Evolutionary conservation across 2,113 vertebrate species (phyloP), one percentile per base, ranked within the genome.

Genomic region (Neolamprologus toae): DNA sequence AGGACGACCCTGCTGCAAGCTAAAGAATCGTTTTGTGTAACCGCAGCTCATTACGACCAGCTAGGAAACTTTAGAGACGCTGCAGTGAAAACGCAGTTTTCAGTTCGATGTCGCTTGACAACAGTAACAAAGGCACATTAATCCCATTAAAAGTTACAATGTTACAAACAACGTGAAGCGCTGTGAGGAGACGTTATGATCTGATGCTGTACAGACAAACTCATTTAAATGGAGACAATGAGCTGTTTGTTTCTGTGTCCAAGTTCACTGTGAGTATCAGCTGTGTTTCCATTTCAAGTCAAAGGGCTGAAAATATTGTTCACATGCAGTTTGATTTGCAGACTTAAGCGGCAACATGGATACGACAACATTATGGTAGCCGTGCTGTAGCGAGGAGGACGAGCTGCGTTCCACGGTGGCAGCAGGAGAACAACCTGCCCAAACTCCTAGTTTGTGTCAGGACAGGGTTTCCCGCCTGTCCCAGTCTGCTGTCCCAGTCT

Each of bases 201-300:
- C 1, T 35, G 17, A 66, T n/a, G 9, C 28, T 35, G 59, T 63
- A 4, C n/a, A n/a, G n/a, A n/a, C n/a, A n/a, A n/a, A n/a, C n/a
- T n/a, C n/a, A n/a, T n/a, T n/a, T 19, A 63, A 35, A 35, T 35
- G 28, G 16, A 61, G 33, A 61, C 59, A 66, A 35, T 35, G 31
- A 63, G 61, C 68, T 73, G 40, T 2, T 26, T 26, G 21, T 68
- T 40, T 73, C 66, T 40, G 35, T 71, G 5, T 23, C 13, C n/a
- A 23, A 0, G n/a, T 71, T 71, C n/a, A 71, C 21, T 16, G 0
- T 71, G 37, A 73, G 0, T 10, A 26, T 71, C 37, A 23, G 37
- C 9, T 14, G n/a, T 4, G 63, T 40, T 21, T 40, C 35, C 7
- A 40, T 40, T 71, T 71, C 0, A 40, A 31, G 26, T 31, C 16